phyloP scores from a whole-genome alignment of 2,888 invertebrate species.

The Athrips mouffetella region DNA sequence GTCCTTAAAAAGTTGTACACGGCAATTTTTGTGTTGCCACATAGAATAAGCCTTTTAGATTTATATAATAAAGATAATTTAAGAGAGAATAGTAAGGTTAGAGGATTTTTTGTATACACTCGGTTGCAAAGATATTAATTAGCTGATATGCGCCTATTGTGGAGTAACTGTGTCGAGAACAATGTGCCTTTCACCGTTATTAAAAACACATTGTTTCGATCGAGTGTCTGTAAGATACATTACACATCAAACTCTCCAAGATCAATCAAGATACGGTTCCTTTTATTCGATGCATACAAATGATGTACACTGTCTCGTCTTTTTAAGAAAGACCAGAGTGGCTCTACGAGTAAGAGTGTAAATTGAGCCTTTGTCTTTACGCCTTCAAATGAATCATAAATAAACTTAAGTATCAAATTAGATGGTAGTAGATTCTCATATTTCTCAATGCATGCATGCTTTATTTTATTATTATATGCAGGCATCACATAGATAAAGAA shows the following conservation, averaged over 20 bases:
- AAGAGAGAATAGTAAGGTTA: background rate
- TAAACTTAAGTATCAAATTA: background rate
- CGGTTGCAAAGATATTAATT: conserved; percentile 13
- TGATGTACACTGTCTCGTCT: too few species aligned
- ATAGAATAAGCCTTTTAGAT: too few species aligned
- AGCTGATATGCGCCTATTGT: conserved; percentile 18
- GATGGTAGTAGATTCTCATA: background rate
- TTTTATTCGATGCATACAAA: conserved; percentile 10
- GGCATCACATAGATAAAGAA: too few species aligned
- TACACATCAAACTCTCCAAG: conserved; percentile 18
- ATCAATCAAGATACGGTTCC: conserved; percentile 22
- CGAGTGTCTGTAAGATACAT: conserved; percentile 13
- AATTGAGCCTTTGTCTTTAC: background rate
- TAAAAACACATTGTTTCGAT: conserved; percentile 23
- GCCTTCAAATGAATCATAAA: background rate
- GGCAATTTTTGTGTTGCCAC: too few species aligned
- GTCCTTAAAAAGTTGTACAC: too few species aligned
- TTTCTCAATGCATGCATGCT: background rate
- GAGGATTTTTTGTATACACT: background rate
- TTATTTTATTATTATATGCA: too few species aligned
- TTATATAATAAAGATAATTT: too few species aligned
- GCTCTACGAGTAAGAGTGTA: too few species aligned
- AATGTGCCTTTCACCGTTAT: conserved; percentile 32
- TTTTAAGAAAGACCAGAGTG: too few species aligned
- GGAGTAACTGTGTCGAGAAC: conserved; percentile 26